Base-by-base conservation (phyloP, 2,797 vertebrate genomes). In the Leptatherina wallacei region DNA sequence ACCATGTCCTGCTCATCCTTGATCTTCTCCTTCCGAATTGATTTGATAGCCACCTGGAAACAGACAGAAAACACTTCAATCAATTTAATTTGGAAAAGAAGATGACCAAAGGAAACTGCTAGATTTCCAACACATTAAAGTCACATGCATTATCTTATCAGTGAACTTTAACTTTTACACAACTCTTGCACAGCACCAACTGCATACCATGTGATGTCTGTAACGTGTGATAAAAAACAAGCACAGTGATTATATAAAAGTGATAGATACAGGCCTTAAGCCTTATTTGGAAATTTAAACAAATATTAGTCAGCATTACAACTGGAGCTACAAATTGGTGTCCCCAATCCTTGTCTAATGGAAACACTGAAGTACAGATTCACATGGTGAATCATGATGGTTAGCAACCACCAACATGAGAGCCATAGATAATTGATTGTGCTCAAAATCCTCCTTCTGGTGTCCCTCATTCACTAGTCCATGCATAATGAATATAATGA, bases 1-100 rank as follows among this genome's bases (percentile, higher is more conserved):
- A 96, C 90, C 58, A 99, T 95, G 87, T 99, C 98, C 89, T 97
- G 96, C 71, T 99, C 97, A 72, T 98, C 96, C 90, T 96, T 97
- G 89, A 99, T 97, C 90, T 95, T 97, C 81, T 98, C 97, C 82
- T 99, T 99, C 69, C 96, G 93, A 85, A 99, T 98, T 0, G 96
- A 98, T 88, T 99, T 99, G 88, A 99, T 98, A 40, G 98, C 98
- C 83, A 99, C 97, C 98, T 99, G 68, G 70, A 80, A 72, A 75
- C 27, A 68, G 32, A 84, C 68, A 77, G 14, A 71, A 33, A 18
- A 58, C 4, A 9, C 35, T 70, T 71, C 61, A 61, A 67, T 85
- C 27, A 73, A 57, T 75, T 58, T 63, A 11, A 67, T 57, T 36
- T 52, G 13, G 4, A 54, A 47, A 4, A 3, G 51, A 33, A 65